These are phyloP conservation scores for Cecropterus lyciades DNA, from an alignment of 1,140 invertebrate species.

Conservation along the genomic window DNA sequence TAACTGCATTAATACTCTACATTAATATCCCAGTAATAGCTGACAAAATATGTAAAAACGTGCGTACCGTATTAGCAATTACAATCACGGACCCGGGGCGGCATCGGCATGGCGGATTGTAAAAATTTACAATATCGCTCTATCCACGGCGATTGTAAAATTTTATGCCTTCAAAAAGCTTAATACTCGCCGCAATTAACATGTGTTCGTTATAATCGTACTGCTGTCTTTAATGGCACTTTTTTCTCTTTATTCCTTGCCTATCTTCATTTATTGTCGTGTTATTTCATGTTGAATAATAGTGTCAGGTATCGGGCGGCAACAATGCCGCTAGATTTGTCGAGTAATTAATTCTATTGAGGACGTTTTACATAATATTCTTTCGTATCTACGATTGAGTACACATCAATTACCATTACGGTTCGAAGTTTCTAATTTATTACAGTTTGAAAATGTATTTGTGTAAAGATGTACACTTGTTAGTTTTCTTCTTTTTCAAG, in stretches of 20 bases:
- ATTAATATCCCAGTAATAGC: neutral
- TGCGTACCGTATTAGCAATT: slow-evolving; percentile 34
- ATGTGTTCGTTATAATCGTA: slow-evolving; percentile 59
- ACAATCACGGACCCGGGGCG: slow-evolving; percentile 20
- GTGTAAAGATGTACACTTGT: too few relatives aligned
- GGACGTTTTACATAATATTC: slow-evolving; percentile 19
- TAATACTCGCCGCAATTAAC: slow-evolving; percentile 54
- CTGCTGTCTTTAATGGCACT: slow-evolving; percentile 48
- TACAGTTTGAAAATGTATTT: slow-evolving; percentile 10
- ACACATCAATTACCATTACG: slow-evolving; percentile 29
- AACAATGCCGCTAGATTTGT: slow-evolving; percentile 32
- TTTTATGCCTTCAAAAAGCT: slow-evolving; percentile 53
- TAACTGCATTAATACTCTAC: neutral
- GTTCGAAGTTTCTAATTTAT: slow-evolving; percentile 29
- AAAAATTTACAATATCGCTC: slow-evolving; percentile 50
- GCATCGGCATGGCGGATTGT: slow-evolving; percentile 33
- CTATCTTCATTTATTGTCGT: slow-evolving; percentile 40
- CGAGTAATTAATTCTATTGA: slow-evolving; percentile 32
- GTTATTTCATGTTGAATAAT: slow-evolving; percentile 33
- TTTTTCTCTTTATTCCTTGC: slow-evolving; percentile 43
- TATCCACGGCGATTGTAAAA: slow-evolving; percentile 54
- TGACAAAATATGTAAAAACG: slow-evolving; percentile 8
- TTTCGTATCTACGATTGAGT: slow-evolving; percentile 21
- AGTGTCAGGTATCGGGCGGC: slow-evolving; percentile 19
- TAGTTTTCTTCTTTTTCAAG: too few relatives aligned